Evolutionary conservation across 2,888 invertebrate genomes (phyloP).

Genomic region (Hemithea aestivaria): DNA sequence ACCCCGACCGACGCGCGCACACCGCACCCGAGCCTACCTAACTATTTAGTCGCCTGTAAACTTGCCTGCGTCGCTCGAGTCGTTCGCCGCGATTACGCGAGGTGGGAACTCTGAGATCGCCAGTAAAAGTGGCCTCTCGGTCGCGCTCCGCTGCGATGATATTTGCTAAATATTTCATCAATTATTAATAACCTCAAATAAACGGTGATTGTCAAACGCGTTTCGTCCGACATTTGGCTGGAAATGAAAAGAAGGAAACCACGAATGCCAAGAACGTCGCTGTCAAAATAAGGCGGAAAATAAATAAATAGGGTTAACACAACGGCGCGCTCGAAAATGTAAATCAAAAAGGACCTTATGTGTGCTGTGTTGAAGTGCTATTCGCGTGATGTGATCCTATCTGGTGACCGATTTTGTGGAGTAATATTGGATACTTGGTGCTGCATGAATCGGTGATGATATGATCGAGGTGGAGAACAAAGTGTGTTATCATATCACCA

Average conservation of each 20-base stretch:
- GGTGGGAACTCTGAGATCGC: constrained; percentile 61
- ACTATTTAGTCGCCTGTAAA: constrained; percentile 46
- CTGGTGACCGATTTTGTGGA: constrained; percentile 44
- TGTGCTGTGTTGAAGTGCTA: constrained; percentile 41
- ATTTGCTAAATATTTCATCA: constrained; percentile 42
- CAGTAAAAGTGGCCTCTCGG: constrained; percentile 63
- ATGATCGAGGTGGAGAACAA: constrained; percentile 36
- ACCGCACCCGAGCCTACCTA: constrained; percentile 26
- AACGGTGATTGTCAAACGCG: constrained; percentile 19
- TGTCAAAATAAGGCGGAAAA: constrained; percentile 72
- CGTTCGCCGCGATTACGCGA: constrained; percentile 73
- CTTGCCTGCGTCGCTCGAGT: constrained; percentile 73
- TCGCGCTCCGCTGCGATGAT: constrained; percentile 40
- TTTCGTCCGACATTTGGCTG: constrained; percentile 23
- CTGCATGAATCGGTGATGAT: constrained; percentile 49
- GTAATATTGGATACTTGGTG: constrained; percentile 35
- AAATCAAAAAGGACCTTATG: constrained; percentile 56
- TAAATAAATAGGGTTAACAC: constrained; percentile 73
- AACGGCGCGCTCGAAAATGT: constrained; percentile 42
- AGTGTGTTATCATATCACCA: constrained; percentile 44
- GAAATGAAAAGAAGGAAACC: constrained; percentile 30
- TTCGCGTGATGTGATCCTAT: constrained; percentile 35
- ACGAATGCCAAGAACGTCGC: constrained; percentile 39
- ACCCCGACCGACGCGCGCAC: constrained; percentile 20
- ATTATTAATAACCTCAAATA: constrained; percentile 29